Evolutionary conservation across 2,113 vertebrate species (phyloP).

Genomic region (Mormyrus lacerda): DNA sequence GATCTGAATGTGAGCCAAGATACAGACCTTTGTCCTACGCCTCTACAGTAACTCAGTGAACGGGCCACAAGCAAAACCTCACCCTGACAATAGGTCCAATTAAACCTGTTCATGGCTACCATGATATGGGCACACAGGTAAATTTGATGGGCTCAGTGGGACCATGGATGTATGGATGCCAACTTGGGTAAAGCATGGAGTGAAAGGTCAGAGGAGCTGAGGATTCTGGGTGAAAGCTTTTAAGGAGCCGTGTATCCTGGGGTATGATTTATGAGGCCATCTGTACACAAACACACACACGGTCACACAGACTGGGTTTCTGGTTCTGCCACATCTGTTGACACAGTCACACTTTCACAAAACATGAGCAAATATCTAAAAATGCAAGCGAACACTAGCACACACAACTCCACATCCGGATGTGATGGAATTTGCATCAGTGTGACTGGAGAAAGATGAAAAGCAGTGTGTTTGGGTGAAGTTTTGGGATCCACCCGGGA

Average conservation of each 20-base stretch:
- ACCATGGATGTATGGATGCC: slow-evolving; percentile 20
- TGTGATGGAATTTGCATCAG: background rate
- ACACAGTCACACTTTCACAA: background rate
- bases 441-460: background rate
- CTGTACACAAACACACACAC: background rate
- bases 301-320: background rate
- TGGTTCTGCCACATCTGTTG: background rate
- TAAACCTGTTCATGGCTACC: background rate
- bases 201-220: slow-evolving; percentile 29
- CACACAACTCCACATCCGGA: background rate
- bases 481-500: background rate
- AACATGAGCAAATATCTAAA: background rate
- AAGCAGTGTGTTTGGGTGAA: background rate
- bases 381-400: background rate
- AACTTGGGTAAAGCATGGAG: slow-evolving; percentile 42
- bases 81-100: background rate
- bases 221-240: background rate
- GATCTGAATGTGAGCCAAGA: background rate
- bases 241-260: background rate
- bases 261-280: background rate
- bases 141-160: background rate
- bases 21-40: background rate
- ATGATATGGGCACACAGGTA: background rate
- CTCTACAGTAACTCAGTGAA: background rate
- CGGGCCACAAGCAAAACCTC: background rate